Conservation (phyloP, 1,140 invertebrate species). For the Drosophila kanapiae region DNA sequence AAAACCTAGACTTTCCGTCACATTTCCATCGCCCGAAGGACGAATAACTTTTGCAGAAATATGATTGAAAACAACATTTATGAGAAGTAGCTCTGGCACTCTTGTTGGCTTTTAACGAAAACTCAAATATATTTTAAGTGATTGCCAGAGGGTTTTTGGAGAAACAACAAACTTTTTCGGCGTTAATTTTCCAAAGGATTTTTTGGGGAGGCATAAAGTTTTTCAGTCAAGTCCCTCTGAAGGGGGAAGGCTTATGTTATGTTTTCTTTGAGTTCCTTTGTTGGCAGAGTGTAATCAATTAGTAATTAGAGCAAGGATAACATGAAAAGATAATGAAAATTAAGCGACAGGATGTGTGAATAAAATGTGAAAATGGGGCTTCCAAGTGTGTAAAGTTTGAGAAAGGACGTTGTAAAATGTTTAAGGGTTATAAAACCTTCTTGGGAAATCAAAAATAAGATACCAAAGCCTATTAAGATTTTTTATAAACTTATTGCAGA, state of each 20-base stretch:
- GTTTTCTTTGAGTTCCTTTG: slow-evolving; percentile 3
- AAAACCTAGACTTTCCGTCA: slow-evolving; percentile 37
- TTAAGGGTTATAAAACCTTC: neutral
- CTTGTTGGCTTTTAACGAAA: slow-evolving; percentile 15
- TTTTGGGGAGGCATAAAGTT: slow-evolving; percentile 20
- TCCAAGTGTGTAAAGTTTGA: neutral
- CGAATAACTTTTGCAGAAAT: slow-evolving; percentile 25
- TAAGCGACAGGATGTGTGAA: neutral
- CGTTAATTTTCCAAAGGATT: slow-evolving; percentile 44
- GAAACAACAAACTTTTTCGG: slow-evolving; percentile 36
- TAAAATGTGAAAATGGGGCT: neutral
- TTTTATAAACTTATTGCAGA: neutral
- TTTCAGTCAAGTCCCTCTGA: neutral
- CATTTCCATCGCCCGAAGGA: neutral
- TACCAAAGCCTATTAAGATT: neutral
- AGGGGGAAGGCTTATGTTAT: neutral
- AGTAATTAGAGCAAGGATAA: slow-evolving; percentile 23
- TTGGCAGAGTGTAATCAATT: slow-evolving; percentile 27
- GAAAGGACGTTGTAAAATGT: neutral
- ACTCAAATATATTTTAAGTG: slow-evolving; percentile 58
- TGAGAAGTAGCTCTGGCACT: slow-evolving; percentile 18
- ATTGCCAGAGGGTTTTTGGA: slow-evolving; percentile 44
- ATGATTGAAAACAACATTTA: slow-evolving; percentile 31
- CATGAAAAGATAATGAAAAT: slow-evolving; percentile 13
- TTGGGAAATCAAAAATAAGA: neutral